These are phyloP conservation scores for Hippocampus barbouri DNA, from an alignment of 2,113 vertebrate species.

Conservation along the genomic window DNA sequence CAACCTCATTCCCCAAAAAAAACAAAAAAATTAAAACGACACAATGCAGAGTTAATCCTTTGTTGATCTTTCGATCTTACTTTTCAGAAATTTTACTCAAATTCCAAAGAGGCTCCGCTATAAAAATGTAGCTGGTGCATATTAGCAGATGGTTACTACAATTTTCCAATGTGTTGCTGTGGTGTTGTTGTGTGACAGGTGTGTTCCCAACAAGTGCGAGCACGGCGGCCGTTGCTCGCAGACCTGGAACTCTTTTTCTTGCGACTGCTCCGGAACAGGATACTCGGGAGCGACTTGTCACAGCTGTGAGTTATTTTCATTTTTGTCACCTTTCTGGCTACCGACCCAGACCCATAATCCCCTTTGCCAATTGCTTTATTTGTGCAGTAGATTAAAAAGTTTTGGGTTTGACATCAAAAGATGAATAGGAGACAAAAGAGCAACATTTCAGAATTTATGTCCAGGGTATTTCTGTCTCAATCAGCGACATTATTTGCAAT, in stretches of 20 bases:
- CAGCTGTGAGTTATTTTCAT: constrained; percentile 79
- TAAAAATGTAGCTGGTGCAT: too few species aligned
- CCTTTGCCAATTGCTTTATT: not conserved
- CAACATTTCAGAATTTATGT: too few species aligned
- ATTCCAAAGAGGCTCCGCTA: too few species aligned
- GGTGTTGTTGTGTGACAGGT: constrained; percentile 66
- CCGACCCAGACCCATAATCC: not conserved
- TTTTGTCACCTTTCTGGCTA: constrained; percentile 20
- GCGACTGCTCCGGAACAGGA: constrained; percentile 84
- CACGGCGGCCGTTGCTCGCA: constrained; percentile 89
- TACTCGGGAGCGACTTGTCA: constrained; percentile 87
- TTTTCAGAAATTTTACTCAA: too few species aligned
- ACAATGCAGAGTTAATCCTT: too few species aligned
- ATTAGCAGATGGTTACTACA: not conserved
- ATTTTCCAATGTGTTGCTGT: not conserved
- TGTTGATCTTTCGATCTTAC: too few species aligned
- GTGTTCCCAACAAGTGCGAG: constrained; percentile 93
- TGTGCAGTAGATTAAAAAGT: not conserved
- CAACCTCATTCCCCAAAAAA: too few species aligned
- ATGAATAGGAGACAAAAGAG: not conserved
- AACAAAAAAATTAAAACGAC: too few species aligned
- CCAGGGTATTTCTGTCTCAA: too few species aligned
- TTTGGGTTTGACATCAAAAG: not conserved
- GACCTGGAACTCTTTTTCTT: constrained; percentile 85
- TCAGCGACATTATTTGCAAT: too few species aligned